phyloP scores from a whole-genome alignment of 92 coral and sea anemone species.

The Zoanthus solanderi region DNA sequence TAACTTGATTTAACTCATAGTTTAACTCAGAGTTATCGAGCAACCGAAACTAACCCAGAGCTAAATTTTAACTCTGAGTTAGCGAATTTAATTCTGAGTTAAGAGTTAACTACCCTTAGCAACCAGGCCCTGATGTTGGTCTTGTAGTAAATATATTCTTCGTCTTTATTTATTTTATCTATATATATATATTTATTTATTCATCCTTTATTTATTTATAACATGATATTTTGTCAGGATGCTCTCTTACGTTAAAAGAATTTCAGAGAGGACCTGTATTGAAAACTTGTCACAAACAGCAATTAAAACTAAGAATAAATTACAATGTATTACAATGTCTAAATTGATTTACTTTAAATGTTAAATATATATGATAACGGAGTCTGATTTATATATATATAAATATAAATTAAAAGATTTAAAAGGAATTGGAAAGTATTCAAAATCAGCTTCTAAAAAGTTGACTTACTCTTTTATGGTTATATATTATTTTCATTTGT shows the following conservation, averaged over 20 bases:
- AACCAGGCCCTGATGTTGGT: too few species aligned
- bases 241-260: conserved; percentile 13
- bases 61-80: too few species aligned
- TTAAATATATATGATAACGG: conserved; percentile 6
- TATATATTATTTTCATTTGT: conserved; percentile 33
- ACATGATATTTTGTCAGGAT: neutral
- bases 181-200: too few species aligned
- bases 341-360: conserved; percentile 16
- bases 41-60: too few species aligned
- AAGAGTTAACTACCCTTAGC: too few species aligned
- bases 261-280: conserved; percentile 32
- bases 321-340: conserved; percentile 9
- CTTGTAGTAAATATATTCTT: too few species aligned
- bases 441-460: conserved; percentile 19
- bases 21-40: too few species aligned
- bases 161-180: too few species aligned
- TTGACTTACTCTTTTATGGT: conserved; percentile 5
- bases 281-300: conserved; percentile 21
- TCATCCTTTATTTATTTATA: too few species aligned
- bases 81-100: too few species aligned
- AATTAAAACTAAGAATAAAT: conserved; percentile 1
- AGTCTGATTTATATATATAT: neutral
- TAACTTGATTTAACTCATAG: too few species aligned
- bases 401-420: neutral
- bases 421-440: conserved; percentile 3